Percentiles rank a stretch among this genome's conserved stretches.
phyloP scores from a whole-genome alignment of 2,113 vertebrate species.

The Scomber colias region DNA sequence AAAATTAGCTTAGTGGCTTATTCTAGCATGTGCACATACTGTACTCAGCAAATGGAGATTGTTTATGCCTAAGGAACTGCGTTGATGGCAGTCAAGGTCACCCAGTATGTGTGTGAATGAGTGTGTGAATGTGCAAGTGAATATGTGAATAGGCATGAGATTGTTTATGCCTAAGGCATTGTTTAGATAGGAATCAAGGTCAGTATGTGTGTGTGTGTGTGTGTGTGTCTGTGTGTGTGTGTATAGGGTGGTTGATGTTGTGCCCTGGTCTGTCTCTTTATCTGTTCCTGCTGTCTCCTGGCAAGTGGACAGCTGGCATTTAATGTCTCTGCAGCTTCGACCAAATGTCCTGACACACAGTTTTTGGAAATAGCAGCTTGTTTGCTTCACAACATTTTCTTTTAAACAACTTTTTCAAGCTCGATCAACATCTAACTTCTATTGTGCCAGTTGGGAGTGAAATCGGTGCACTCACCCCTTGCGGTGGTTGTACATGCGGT shows the following conservation, averaged over 20 bases:
- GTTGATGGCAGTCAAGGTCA: slow-evolving; percentile 62
- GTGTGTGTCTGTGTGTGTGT: neutral
- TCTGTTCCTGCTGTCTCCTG: slow-evolving; percentile 43
- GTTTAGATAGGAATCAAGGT: slow-evolving; percentile 62
- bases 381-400: neutral
- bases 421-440: neutral
- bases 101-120: neutral
- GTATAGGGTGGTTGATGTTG: slow-evolving; percentile 9
- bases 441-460: neutral
- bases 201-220: slow-evolving; percentile 35
- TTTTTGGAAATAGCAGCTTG: slow-evolving; percentile 17
- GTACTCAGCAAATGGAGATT: slow-evolving; percentile 42
- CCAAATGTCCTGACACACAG: slow-evolving; percentile 17
- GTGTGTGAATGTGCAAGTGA: slow-evolving; percentile 29
- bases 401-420: neutral
- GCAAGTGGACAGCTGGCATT: slow-evolving; percentile 46
- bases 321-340: slow-evolving; percentile 24
- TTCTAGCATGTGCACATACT: slow-evolving; percentile 23
- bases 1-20: slow-evolving; percentile 51
- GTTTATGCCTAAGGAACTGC: slow-evolving; percentile 48
- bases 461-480: slow-evolving; percentile 87
- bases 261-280: slow-evolving; percentile 33
- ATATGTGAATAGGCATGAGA: slow-evolving; percentile 30
- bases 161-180: slow-evolving; percentile 54
- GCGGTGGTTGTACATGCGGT: slow-evolving; percentile 91